Evolutionary conservation across 2,888 invertebrate species (phyloP), one percentile per base, ranked within the genome.

Genomic region (Drosophila testacea): DNA sequence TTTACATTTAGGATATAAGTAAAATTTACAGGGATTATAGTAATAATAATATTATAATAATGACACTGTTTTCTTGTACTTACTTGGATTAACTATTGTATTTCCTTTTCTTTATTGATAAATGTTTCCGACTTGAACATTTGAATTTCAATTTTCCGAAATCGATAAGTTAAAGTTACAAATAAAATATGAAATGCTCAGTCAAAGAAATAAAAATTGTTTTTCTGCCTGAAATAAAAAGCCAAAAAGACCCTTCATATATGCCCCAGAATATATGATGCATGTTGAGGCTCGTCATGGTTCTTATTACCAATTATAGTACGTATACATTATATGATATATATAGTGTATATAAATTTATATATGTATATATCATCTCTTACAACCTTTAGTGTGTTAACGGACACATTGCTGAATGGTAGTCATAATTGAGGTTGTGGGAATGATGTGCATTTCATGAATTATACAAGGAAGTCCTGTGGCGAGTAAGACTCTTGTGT

Each of bases 361-460:
- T n/a, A n/a, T 54, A 44, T 59, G 39, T 47, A 22, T 57, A 32
- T 47, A 62, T 59, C 55, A 61, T 76, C 46, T 60, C 46, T 30
- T 36, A 30, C 57, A 64, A 55, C 51, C 65, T 69, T 74, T 51
- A 47, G 66, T 55, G 36, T 72, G 74, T 63, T 59, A 77, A 72
- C 66, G 73, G 69, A 69, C 55, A 62, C 65, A 79, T 64, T 76
- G 80, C 70, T 63, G 80, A 66, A 65, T 66, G 72, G 56, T 56
- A 78, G 73, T 81, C 87, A 87, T 88, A 89, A 83, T 81, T 81
- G 75, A 73, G 82, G 82, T 81, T 81, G 69, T 72, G 81, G 79
- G 76, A 83, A 89, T 84, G 88, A 84, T 89, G 89, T 81, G 85
- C 88, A 77, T 88, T 81, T 87, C 83, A 89, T 87, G 82, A 89